Conservation (phyloP, 2,113 vertebrate genomes). For the Ctenomys sociabilis region DNA sequence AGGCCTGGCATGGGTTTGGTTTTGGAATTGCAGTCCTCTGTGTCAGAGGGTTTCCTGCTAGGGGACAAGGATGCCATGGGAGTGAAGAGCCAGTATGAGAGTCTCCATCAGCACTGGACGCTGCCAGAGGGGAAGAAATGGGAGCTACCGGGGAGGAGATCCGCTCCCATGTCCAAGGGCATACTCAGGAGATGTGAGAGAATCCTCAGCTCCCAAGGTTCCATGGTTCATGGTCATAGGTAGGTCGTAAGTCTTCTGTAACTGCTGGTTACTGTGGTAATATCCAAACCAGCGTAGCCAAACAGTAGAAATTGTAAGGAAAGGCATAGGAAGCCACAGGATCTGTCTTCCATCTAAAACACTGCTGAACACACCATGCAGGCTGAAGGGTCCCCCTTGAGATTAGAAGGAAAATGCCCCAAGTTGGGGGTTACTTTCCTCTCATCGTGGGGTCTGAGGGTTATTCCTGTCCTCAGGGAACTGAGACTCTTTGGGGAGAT, state of each 20-base stretch:
- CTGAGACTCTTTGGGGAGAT: neutral
- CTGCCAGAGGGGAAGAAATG: neutral
- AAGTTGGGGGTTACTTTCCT: neutral
- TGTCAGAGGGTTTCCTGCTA: neutral
- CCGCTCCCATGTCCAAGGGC: neutral
- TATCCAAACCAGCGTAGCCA: neutral
- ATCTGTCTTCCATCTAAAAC: neutral
- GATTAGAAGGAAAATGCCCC: too few relatives aligned
- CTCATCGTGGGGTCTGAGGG: neutral
- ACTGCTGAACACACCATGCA: neutral
- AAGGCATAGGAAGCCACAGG: neutral
- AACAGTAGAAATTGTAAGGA: neutral
- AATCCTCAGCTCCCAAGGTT: neutral
- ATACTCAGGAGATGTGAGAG: neutral
- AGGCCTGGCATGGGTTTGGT: neutral
- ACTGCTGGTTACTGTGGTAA: neutral
- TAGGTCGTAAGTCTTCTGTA: neutral
- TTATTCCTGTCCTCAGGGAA: neutral
- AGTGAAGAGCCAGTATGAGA: neutral
- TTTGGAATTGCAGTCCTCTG: neutral
- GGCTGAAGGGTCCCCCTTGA: neutral
- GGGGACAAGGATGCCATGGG: neutral
- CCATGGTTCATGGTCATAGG: neutral
- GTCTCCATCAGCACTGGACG: neutral
- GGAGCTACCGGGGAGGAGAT: neutral